Evolutionary conservation across 2,113 vertebrate genomes (phyloP).

Genomic region (Arizona elegans): DNA sequence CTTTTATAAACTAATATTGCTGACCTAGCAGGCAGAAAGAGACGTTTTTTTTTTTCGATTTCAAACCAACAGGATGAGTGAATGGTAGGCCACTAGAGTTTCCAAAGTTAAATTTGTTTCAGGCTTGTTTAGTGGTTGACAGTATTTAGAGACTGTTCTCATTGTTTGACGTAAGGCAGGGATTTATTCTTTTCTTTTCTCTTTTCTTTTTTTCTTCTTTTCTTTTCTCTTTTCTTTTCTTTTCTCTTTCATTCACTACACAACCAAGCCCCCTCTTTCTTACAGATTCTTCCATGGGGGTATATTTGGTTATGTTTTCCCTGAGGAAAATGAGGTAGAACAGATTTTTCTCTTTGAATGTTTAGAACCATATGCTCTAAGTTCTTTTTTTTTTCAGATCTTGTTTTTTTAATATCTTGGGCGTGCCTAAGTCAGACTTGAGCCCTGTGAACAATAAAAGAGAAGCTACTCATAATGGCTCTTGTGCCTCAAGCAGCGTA

Average conservation of each 20-base stretch:
- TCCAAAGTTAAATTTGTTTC: conserved; percentile 57
- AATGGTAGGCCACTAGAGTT: conserved; percentile 58
- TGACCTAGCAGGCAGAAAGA: conserved; percentile 30
- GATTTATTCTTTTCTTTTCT: conserved; percentile 62
- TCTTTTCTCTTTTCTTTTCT: conserved; percentile 46
- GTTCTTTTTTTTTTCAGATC: background rate
- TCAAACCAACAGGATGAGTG: conserved; percentile 52
- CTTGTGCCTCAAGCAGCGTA: conserved; percentile 26
- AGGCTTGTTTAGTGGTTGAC: conserved; percentile 51
- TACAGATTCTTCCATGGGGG: conserved; percentile 62
- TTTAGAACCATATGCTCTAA: conserved; percentile 60
- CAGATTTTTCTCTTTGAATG: conserved; percentile 59
- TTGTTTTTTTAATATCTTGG: conserved; percentile 43
- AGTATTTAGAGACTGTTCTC: conserved; percentile 61
- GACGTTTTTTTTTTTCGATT: conserved; percentile 27
- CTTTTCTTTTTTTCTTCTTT: conserved; percentile 52
- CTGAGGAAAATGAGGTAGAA: conserved; percentile 38
- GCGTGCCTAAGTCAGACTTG: conserved; percentile 27
- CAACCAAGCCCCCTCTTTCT: conserved; percentile 48
- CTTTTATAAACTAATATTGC: conserved; percentile 46
- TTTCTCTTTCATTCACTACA: conserved; percentile 62
- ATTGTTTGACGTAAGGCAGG: conserved; percentile 66
- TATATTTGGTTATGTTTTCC: conserved; percentile 39
- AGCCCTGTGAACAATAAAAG: conserved; percentile 34
- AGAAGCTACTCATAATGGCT: conserved; percentile 30